Base-by-base conservation (phyloP, 2,113 vertebrate species). In the Sitta europaea region DNA sequence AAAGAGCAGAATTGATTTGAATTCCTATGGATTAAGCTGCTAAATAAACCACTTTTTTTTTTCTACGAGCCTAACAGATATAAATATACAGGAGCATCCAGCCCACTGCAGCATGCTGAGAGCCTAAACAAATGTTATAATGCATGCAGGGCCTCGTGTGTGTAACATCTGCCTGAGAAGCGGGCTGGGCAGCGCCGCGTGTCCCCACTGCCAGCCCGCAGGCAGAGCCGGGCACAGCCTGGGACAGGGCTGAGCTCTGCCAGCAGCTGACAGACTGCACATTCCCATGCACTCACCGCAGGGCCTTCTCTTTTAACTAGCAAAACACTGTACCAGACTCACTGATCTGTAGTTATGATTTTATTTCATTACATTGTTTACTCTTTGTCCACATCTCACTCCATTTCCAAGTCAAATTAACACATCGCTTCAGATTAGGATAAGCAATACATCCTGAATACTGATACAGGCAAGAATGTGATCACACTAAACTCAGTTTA, bases 391-490 rank as follows among this genome's bases (percentile, higher is more conserved):
- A 36, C 48, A 33, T 85, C 62, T 83, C 47, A 62, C 50, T 68
- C 77, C 1, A 12, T 91, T 84, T 94, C 93, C 87, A 82, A 72
- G 84, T 62, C 91, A 94, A 74, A 95, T 86, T 77, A 92, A 75
- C 71, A 85, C 48, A 65, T 65, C 62, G 36, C 28, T 77, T 85
- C 35, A 62, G 42, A 73, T 74, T 57, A 82, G 73, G 63, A 65
- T 23, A 88, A 77, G 63, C 65, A 87, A 65, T 45, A 53, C 24
- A 36, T 65, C 66, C 76, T 57, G 58, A 90, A 91, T 79, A 67
- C 47, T 88, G 74, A 79, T 33, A 55, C 8, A 47, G 55, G 25
- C 50, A 50, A 89, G 58, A 76, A 73, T 4, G 11, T 29, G 55
- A 72, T 85, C 73, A 43, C 19, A 43, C 22, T 66, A 66, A 66